Conservation (phyloP, 2,797 vertebrate species). For the Adrianichthys oophorus region DNA sequence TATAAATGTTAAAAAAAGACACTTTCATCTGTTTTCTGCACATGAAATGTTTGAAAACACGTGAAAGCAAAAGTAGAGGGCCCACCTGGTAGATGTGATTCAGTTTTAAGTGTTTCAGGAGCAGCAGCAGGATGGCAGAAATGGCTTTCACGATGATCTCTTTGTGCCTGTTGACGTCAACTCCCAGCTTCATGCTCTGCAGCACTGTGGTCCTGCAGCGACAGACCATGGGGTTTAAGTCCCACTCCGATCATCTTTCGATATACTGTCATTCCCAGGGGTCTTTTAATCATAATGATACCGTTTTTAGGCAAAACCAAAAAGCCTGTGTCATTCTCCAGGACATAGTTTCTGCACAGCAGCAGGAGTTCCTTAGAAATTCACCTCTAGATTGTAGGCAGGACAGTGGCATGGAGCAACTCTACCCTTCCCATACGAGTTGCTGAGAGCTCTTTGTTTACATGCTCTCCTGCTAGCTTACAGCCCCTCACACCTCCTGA, state of each 20-base stretch:
- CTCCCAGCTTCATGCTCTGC: constrained; percentile 98
- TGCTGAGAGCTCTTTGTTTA: too few relatives aligned
- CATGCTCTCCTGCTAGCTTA: too few relatives aligned
- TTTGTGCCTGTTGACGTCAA: constrained; percentile 98
- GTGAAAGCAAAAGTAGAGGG: not conserved
- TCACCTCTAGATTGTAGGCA: too few relatives aligned
- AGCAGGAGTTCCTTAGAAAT: too few relatives aligned
- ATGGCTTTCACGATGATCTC: constrained; percentile 99
- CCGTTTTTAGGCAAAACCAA: too few relatives aligned
- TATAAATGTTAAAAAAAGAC: constrained; percentile 46
- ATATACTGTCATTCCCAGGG: too few relatives aligned
- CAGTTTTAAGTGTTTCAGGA: constrained; percentile 98
- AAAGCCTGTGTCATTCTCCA: too few relatives aligned
- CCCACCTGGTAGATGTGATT: constrained; percentile 97
- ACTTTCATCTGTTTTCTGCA: not conserved
- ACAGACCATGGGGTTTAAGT: constrained; percentile 2
- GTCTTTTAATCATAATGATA: too few relatives aligned
- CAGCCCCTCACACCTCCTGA: too few relatives aligned
- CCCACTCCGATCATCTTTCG: not conserved
- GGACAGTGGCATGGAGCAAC: too few relatives aligned
- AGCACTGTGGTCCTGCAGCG: constrained; percentile 89
- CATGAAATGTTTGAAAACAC: not conserved
- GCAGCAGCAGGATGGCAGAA: constrained; percentile 91
- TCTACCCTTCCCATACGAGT: too few relatives aligned
- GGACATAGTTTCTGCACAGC: too few relatives aligned